Evolutionary conservation across 2,113 vertebrate species (phyloP), one percentile per base, ranked within the genome.

Genomic region (Crocuta crocuta): DNA sequence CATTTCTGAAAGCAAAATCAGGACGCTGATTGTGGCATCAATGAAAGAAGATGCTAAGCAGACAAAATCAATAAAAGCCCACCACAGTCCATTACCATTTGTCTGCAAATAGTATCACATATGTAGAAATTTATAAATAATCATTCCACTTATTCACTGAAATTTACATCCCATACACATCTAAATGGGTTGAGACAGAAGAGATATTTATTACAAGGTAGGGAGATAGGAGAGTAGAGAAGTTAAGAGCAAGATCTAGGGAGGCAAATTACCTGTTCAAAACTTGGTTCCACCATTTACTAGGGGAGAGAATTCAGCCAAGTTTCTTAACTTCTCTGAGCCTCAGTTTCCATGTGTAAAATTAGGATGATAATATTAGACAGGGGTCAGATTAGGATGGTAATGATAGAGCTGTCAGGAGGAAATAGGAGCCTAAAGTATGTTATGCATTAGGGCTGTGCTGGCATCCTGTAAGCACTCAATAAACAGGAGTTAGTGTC

Each of bases 101-200:
- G 63, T 65, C 92, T 50, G 3, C 81, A 93, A 90, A 92, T 50
- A 90, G 74, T n/a, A 50, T 31, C 58, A 91, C 9, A 5, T 23
- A 94, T 45, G 76, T 76, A 71, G 53, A 95, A 92, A 65, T 89
- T n/a, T 79, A 58, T 68, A 88, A 91, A 89, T 78, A 95, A 74
- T 79, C 88, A 74, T 33, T 65, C 61, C 70, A 83, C 12, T 83
- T 85, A 78, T 24, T 61, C 43, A 45, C 63, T 94, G 31, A 91
- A 87, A 74, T 84, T 58, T 73, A 55, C 10, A 78, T 35, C 21
- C 17, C 58, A 13, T 31, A 50, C 23, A 17, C 23, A 91, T 55
- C 31, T 76, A 71, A 92, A 71, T 58, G 1, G 26, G 5, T 76
- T 28, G 21, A 39, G 48, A n/a, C 61, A 10, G 6, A 85, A 19